Evolutionary conservation across 2,888 invertebrate species (phyloP).

Genomic region (Physocephala rufipes): DNA sequence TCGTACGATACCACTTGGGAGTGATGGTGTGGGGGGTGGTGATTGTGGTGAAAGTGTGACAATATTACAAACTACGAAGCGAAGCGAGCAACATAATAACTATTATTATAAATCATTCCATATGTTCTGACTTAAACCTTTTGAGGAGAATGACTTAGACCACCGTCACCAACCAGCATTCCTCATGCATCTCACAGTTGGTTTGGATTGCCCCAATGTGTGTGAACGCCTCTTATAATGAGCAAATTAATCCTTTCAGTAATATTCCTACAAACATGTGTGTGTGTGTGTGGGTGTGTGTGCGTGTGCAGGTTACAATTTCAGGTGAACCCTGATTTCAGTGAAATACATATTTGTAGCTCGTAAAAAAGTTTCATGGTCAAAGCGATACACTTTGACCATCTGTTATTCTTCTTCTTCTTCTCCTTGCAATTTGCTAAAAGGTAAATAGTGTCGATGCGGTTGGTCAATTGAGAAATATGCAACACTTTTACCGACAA

Average conservation of each 20-base stretch:
- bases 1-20: background rate
- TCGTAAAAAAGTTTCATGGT: slow-evolving; percentile 15
- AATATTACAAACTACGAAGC: background rate
- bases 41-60: background rate
- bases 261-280: background rate
- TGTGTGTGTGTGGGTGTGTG: too few species aligned
- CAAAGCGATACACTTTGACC: background rate
- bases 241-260: background rate
- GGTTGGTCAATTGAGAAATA: slow-evolving; percentile 16
- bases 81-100: slow-evolving; percentile 22
- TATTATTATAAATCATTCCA: slow-evolving; percentile 12
- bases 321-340: slow-evolving; percentile 4
- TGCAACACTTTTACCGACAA: background rate
- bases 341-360: slow-evolving; percentile 12
- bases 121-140: too few species aligned
- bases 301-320: slow-evolving; percentile 22
- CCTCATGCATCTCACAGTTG: background rate
- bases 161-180: background rate
- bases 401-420: background rate
- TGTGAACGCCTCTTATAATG: background rate
- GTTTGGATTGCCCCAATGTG: background rate
- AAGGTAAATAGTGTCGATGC: slow-evolving; percentile 28
- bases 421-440: slow-evolving; percentile 20
- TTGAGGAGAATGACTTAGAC: background rate
- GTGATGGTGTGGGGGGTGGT: too few species aligned